phyloP scores from a whole-genome alignment of 92 coral and sea anemone genomes.

The Muricea muricata region DNA sequence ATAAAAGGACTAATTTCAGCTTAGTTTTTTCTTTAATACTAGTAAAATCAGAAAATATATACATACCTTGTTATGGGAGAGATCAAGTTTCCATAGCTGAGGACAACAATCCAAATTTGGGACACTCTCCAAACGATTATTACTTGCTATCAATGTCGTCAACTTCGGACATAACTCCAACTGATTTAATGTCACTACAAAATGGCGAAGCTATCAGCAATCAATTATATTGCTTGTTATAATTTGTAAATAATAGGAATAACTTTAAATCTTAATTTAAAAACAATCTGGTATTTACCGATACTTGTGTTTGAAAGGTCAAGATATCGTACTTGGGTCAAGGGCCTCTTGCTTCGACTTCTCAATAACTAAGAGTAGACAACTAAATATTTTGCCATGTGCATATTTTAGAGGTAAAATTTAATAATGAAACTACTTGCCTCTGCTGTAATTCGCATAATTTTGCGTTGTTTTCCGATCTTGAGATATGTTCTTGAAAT shows the following conservation, averaged over 20 bases:
- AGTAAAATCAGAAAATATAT: neutral
- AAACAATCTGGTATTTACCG: too few relatives aligned
- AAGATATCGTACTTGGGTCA: slow-evolving; percentile 79
- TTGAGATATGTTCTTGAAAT: too few relatives aligned
- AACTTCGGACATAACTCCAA: slow-evolving; percentile 90
- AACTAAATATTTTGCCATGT: neutral
- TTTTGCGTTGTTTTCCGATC: too few relatives aligned
- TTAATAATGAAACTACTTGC: slow-evolving; percentile 45
- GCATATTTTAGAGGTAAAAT: neutral
- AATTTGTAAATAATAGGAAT: neutral
- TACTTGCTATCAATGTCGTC: slow-evolving; percentile 76
- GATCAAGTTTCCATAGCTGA: slow-evolving; percentile 94
- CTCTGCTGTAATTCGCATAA: slow-evolving; percentile 88
- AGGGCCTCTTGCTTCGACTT: slow-evolving; percentile 88
- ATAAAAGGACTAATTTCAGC: too few relatives aligned
- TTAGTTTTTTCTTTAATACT: too few relatives aligned
- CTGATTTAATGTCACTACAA: slow-evolving; percentile 84
- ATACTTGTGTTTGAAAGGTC: slow-evolving; percentile 88
- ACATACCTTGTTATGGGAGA: slow-evolving; percentile 90
- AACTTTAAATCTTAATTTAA: neutral
- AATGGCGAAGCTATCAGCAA: neutral
- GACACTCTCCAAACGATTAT: slow-evolving; percentile 81
- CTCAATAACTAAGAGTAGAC: slow-evolving; percentile 72
- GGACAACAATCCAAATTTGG: slow-evolving; percentile 86
- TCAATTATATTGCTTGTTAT: too few relatives aligned